Evolutionary conservation across 2,113 vertebrate genomes (phyloP).

Genomic region (Pachypanchax playfairii): DNA sequence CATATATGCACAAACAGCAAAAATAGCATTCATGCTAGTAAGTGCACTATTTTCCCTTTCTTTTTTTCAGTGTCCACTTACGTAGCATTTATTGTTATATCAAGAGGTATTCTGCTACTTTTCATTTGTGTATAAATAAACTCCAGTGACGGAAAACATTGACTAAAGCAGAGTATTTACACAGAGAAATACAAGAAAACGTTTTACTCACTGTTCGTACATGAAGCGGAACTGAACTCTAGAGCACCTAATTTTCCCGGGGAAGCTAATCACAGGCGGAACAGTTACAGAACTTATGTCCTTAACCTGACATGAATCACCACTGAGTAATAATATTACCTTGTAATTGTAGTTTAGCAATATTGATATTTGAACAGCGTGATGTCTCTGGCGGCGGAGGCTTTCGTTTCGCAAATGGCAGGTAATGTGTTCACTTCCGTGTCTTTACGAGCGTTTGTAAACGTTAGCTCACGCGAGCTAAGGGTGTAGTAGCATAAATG

Average conservation of each 20-base stretch:
- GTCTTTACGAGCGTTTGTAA: not conserved
- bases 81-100: too few species aligned
- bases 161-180: not conserved
- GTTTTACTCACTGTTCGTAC: not conserved
- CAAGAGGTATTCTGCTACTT: not conserved
- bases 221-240: slow-evolving; percentile 24
- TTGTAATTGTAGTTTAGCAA: not conserved
- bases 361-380: not conserved
- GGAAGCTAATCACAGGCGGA: slow-evolving; percentile 40
- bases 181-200: not conserved
- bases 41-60: too few species aligned
- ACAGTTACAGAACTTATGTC: slow-evolving; percentile 50
- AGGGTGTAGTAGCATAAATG: not conserved
- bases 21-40: too few species aligned
- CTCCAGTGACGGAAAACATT: not conserved
- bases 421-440: slow-evolving; percentile 54
- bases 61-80: too few species aligned
- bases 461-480: slow-evolving; percentile 18
- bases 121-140: not conserved
- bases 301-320: slow-evolving; percentile 55
- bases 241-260: not conserved
- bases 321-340: not conserved
- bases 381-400: slow-evolving; percentile 83
- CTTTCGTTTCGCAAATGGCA: slow-evolving; percentile 82
- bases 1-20: too few species aligned